Evolutionary conservation across 1,140 invertebrate species (phyloP), one percentile per base, ranked within the genome.

Genomic region (Melanaphis sacchari): DNA sequence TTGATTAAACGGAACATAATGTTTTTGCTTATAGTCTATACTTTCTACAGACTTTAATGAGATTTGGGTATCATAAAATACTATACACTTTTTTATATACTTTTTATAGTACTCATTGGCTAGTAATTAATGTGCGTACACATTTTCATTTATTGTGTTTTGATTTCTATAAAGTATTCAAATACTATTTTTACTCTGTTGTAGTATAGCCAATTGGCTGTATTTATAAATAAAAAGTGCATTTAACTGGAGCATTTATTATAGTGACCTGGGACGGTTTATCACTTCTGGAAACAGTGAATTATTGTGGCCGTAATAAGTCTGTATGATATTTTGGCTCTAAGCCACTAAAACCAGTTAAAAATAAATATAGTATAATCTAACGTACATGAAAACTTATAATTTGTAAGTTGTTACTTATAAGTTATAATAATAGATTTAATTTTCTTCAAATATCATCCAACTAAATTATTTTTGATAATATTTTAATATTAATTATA

Each of bases 151-250:
- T 52, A 76, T 46, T 31, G 76, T 15, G 21, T n/a, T n/a, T 31
- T 43, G 18, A 89, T 91, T 41, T 66, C 18, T 82, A 46, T 38
- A n/a, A 26, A 38, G 41, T 18, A 46, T 5, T 2, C 22, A 7
- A n/a, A 31, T 46, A 38, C 91, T 92, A 92, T 92, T 92, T 92
- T 81, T 92, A 92, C 59, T 41, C 11, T 43, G 36, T 11, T 11
- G n/a, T 38, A 52, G 46, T 36, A 91, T 26, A 81, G 18, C 91
- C 66, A 46, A 36, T 76, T 82, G 43, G 43, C 59, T 41, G 90
- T 38, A 46, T 36, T 82, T 84, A 92, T 84, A 92, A 92, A 92
- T 92, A 92, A 92, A 92, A 92, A 92, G 59, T 49, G 41, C 76
- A 84, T 82, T 82, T n/a, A 46, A 92, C 91, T 92, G 91, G 91